Base-by-base conservation (phyloP, 2,888 invertebrate species). In the Sminthurides aquaticus region DNA sequence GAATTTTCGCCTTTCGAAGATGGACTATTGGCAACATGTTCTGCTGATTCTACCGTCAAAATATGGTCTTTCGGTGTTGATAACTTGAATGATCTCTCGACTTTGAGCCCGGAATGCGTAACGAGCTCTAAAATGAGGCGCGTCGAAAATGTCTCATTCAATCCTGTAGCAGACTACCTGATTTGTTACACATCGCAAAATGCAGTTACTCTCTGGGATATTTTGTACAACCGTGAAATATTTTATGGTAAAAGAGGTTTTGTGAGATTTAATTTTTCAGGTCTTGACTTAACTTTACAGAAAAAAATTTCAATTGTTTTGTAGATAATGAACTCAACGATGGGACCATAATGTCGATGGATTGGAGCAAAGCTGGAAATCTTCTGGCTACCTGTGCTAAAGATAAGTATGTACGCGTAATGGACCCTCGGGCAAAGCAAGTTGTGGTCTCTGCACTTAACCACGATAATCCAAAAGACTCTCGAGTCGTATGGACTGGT, bases 1-100 rank as follows among this genome's bases (percentile, higher is more conserved):
- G 90, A 90, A 75, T 96, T 97, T 78, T 94, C 95, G 29, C 95
- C 95, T 5, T 96, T 95, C 79, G 92, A 95, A 78, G 94, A 95
- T 81, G 91, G 91, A 48, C 82, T 95, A 57, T 81, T 97, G 74
- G 87, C 92, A 29, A 96, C 96, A 43, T 91, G 93, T 57, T 80
- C 81, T 25, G 77, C 79, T 60, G 82, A 82, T 74, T 78, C 78
- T 26, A 78, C 77, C 57, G 82, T 81, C 71, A 78, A 76, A 72
- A 68, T 73, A 18, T 73, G 67, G 67, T 65, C 67, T n/a, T 65
- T 72, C 27, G 69, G 62, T 49, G 65, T 60, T 27, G 64, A 66
- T 52, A 70, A 66, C 43, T 58, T 71, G 52, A 64, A 65, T 29
- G 69, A 70, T 52, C 58, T 73, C 49, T 71, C 73, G 11, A 65